Conservation (phyloP, 2,797 vertebrate genomes). For the Heliangelus exortis region DNA sequence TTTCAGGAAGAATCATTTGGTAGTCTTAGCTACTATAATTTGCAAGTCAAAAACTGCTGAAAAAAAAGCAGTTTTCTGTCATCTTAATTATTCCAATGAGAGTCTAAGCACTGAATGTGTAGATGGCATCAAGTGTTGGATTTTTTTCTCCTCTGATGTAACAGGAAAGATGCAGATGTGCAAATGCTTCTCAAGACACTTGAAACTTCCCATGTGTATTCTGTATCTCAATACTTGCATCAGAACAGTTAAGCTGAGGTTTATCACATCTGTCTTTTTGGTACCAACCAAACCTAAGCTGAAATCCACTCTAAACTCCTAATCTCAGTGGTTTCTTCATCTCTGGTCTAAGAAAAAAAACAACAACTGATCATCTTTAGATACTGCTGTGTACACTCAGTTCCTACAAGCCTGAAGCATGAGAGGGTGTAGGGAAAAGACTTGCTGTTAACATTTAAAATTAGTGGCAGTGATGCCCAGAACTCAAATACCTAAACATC, state of each 20-base stretch:
- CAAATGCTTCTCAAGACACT: background rate
- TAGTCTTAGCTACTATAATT: background rate
- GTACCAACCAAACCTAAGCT: background rate
- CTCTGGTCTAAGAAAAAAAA: background rate
- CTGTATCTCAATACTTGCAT: background rate
- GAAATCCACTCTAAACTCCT: background rate
- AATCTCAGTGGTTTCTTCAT: background rate
- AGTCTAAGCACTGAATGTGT: background rate
- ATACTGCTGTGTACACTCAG: background rate
- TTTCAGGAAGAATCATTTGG: background rate
- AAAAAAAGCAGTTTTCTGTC: background rate
- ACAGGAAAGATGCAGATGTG: background rate
- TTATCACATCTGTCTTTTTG: background rate
- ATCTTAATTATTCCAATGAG: background rate
- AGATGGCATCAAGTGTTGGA: fast-evolving
- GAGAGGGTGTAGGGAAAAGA: background rate
- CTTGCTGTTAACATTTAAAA: background rate
- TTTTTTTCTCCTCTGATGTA: background rate
- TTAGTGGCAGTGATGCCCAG: background rate
- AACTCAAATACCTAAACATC: background rate
- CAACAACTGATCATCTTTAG: background rate
- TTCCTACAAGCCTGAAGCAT: background rate
- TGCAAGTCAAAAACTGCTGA: background rate
- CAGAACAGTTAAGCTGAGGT: background rate
- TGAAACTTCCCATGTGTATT: background rate